A percentile compares a stretch with the other conserved stretches of the same genome.
These are phyloP conservation scores for Lophius piscatorius DNA, from an alignment of 2,113 vertebrate species.

Conservation along the genomic window DNA sequence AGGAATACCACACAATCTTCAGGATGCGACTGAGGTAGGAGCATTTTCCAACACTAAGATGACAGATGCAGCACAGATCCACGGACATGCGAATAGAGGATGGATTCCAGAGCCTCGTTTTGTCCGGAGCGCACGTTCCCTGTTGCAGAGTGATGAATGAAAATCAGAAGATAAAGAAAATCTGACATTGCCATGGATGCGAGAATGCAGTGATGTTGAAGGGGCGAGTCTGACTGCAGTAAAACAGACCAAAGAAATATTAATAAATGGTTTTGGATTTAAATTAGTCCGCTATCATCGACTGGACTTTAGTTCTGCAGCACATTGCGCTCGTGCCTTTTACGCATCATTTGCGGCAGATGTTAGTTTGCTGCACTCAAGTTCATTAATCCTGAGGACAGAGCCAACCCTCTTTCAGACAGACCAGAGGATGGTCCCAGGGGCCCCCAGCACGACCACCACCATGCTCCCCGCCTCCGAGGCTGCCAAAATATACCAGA, in stretches of 20 bases:
- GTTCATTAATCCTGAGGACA: constrained; percentile 23
- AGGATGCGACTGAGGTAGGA: constrained; percentile 1
- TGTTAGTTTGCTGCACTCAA: constrained; percentile 33
- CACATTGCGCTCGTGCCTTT: neutral
- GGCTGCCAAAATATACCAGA: constrained; percentile 97
- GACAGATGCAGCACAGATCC: constrained; percentile 15
- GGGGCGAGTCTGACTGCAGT: constrained; percentile 12
- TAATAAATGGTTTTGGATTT: too few species aligned
- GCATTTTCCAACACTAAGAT: neutral
- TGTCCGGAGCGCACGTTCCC: constrained; percentile 13
- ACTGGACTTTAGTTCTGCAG: constrained; percentile 27
- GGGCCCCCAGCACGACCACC: constrained; percentile 79
- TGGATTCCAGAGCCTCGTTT: constrained; percentile 6
- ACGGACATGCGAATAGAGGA: neutral
- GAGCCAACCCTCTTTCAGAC: constrained; percentile 5
- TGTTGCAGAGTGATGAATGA: constrained; percentile 43
- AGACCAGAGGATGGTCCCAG: constrained; percentile 76
- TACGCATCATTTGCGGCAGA: constrained; percentile 24
- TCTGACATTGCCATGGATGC: constrained; percentile 30
- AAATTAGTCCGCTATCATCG: neutral
- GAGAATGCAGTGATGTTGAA: constrained; percentile 38
- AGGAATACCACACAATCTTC: constrained; percentile 7
- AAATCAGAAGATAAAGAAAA: constrained; percentile 13
- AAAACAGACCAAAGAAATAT: neutral
- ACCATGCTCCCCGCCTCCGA: constrained; percentile 94